phyloP scores from a whole-genome alignment of 1,140 invertebrate species.

The Melanaphis sacchari region DNA sequence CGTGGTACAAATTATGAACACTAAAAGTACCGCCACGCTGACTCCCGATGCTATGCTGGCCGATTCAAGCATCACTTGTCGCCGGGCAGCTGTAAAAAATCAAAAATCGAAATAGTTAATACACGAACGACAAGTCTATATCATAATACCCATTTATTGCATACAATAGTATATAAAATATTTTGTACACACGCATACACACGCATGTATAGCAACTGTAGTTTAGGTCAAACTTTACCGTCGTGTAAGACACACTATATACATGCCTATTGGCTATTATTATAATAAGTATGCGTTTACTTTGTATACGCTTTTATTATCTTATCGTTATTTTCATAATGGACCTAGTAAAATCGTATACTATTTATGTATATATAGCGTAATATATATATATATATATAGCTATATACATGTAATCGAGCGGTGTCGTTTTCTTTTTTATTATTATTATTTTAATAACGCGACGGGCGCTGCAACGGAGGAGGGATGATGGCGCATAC shows the following conservation, averaged over 20 bases:
- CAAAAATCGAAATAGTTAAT: neutral
- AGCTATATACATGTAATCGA: neutral
- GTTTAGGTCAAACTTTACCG: neutral
- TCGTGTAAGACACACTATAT: neutral
- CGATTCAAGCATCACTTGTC: constrained; percentile 86
- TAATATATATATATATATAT: neutral
- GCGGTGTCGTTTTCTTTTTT: constrained; percentile 26
- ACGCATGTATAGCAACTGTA: neutral
- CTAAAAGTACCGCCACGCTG: constrained; percentile 84
- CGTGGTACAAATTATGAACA: constrained; percentile 84
- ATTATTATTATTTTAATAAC: constrained; percentile 44
- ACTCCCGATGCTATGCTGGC: constrained; percentile 90
- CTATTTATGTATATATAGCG: neutral
- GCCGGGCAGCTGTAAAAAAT: constrained; percentile 66
- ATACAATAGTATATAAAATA: neutral
- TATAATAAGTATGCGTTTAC: neutral
- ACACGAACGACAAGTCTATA: neutral
- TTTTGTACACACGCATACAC: neutral
- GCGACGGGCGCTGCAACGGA: neutral
- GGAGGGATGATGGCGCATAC: constrained; percentile 45
- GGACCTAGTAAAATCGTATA: neutral
- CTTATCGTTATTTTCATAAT: neutral
- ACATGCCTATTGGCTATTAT: constrained; percentile 7
- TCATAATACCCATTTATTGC: neutral
- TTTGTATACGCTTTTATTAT: constrained; percentile 5